Evolutionary conservation across 2,797 vertebrate species (phyloP), one percentile per base, ranked within the genome.

Genomic region (Hyperoplus lanceolatus): DNA sequence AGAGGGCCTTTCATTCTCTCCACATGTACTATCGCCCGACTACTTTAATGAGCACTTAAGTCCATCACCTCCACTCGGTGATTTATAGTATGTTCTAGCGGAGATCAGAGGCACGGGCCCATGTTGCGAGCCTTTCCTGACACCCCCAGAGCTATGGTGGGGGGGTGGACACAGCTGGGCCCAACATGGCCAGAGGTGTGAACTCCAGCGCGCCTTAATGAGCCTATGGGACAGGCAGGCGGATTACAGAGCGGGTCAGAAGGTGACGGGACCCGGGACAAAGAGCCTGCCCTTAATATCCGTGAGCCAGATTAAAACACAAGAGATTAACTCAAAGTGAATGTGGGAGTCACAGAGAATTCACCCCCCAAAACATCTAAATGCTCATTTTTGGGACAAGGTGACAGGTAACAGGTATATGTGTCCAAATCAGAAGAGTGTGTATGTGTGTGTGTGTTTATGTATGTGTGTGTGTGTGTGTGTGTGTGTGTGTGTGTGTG

Each of bases 161-260:
- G 79, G 80, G 79, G 69, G 3, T 29, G 29, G 82, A 81, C 90
- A 84, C 94, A 96, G 95, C 95, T 95, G 94, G 88, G 82, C 77
- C 75, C 91, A 94, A 93, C 92, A 92, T 94, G 94, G 92, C 49
- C 6, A 87, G 88, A 95, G 91, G 94, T 96, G 95, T 93, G 92
- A 95, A 93, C 80, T 89, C 82, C 80, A 29, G 29, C 49, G 18
- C 21, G 71, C 62, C 77, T 85, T 95, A 94, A 95, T 93, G 93
- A 95, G 93, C 90, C 87, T 91, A 90, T 84, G 90, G 91, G 78
- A 85, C 87, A 89, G 91, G 87, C 87, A 89, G 91, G 87, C 81
- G 88, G 90, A 93, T 93, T 93, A 92, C 87, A 89, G 84, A 65
- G 11, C 55, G 41, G 90, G 92, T 92, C 92, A 91, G 75, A 90